A percentile compares a stretch with the other conserved stretches of the same genome.
Conservation (phyloP, 2,888 invertebrate genomes). For the Calameuta idolon region DNA sequence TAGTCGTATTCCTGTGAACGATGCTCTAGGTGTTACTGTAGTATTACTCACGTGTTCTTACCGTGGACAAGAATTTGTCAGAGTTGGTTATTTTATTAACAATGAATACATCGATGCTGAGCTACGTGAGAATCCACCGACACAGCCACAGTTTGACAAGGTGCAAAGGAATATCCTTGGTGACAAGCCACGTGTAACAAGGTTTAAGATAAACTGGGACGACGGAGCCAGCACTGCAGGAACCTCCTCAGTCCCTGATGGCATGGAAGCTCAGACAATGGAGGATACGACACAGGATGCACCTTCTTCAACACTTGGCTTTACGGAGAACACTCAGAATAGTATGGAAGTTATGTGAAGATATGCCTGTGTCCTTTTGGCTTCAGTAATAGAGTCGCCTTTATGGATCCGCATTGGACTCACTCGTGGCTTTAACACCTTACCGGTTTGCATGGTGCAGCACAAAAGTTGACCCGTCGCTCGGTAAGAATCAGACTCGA, state of each 20-base stretch:
- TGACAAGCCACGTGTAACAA: slow-evolving; percentile 88
- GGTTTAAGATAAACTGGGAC: slow-evolving; percentile 98
- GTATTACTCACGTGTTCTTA: slow-evolving; percentile 96
- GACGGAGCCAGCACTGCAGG: slow-evolving; percentile 67
- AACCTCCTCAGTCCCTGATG: slow-evolving; percentile 54
- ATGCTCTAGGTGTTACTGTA: slow-evolving; percentile 98
- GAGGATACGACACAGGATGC: slow-evolving; percentile 58
- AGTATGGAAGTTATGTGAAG: slow-evolving; percentile 66
- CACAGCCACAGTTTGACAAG: slow-evolving; percentile 93
- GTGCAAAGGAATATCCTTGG: slow-evolving; percentile 73
- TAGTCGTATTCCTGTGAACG: slow-evolving; percentile 92
- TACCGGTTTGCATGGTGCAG: not conserved
- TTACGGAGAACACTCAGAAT: slow-evolving; percentile 62
- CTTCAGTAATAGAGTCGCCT: not conserved
- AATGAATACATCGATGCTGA: slow-evolving; percentile 96
- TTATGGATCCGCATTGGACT: not conserved
- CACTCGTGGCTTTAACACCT: not conserved
- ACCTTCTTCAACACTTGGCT: slow-evolving; percentile 57
- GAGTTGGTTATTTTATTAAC: slow-evolving; percentile 98
- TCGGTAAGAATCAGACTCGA: not conserved
- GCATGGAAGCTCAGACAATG: slow-evolving; percentile 55
- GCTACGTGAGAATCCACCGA: slow-evolving; percentile 92
- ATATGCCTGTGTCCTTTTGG: not conserved
- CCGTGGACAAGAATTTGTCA: slow-evolving; percentile 90
- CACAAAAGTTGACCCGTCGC: not conserved